Percentiles rank a stretch among this genome's conserved stretches.
Conservation (phyloP, 2,113 vertebrate species). For the Vombatus ursinus region DNA sequence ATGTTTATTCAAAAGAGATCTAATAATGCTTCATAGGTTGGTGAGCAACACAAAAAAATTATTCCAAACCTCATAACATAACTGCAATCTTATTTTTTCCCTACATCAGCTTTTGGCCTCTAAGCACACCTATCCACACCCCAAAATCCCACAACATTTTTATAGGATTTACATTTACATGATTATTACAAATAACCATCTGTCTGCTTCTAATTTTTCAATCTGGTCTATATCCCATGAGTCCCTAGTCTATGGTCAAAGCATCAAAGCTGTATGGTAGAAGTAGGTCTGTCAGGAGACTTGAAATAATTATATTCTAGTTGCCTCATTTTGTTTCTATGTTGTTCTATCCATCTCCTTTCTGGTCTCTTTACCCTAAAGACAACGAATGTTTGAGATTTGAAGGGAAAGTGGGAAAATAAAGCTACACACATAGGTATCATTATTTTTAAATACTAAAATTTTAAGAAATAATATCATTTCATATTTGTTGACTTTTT, state of each 20-base stretch:
- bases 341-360: conserved; percentile 51
- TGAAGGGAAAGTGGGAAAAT: not conserved
- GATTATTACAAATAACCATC: conserved; percentile 86
- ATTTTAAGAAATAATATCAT: conserved; percentile 53
- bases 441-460: conserved; percentile 24
- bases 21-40: conserved; percentile 50
- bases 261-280: conserved; percentile 75
- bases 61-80: conserved; percentile 63
- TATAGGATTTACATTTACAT: conserved; percentile 83
- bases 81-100: conserved; percentile 68
- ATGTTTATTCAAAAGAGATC: conserved; percentile 62
- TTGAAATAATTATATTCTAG: conserved; percentile 85
- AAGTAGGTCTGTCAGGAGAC: conserved; percentile 71
- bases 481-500: conserved; percentile 72
- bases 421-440: not conserved
- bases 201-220: conserved; percentile 82
- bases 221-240: conserved; percentile 80
- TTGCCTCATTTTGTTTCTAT: conserved; percentile 49
- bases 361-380: not conserved
- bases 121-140: not conserved
- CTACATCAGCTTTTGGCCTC: conserved; percentile 57
- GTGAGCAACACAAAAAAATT: conserved; percentile 57
- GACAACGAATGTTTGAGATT: not conserved
- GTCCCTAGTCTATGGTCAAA: conserved; percentile 77
- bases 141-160: conserved; percentile 53